phyloP scores from a whole-genome alignment of 2,113 vertebrate species.

The Oreocharis arfaki region DNA sequence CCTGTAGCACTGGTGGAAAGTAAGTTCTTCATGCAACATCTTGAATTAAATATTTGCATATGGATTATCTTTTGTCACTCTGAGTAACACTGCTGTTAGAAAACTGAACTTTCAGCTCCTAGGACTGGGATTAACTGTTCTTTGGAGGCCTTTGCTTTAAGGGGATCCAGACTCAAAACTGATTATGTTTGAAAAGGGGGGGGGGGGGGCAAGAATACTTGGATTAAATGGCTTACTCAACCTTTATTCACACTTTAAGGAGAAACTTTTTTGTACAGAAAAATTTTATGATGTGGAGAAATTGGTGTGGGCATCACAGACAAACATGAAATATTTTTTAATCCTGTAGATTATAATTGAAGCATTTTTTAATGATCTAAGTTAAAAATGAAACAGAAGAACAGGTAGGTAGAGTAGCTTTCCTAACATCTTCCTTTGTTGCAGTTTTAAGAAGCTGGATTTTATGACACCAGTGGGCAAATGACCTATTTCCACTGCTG shows the following conservation, averaged over 20 bases:
- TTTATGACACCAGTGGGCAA: neutral
- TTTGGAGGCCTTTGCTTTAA: neutral
- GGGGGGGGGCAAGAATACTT: neutral
- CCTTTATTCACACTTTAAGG: neutral
- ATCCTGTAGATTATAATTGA: neutral
- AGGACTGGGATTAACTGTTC: neutral
- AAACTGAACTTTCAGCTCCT: neutral
- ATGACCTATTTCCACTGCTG: neutral
- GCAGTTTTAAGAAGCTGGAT: neutral
- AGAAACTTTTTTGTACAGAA: neutral
- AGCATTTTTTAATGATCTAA: neutral
- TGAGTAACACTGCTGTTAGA: neutral
- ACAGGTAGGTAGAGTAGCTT: neutral
- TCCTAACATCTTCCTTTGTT: neutral
- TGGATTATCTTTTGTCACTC: slow-evolving; percentile 4
- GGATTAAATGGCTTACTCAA: neutral
- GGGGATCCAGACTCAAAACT: neutral
- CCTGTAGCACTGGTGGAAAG: neutral
- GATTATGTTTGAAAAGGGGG: neutral
- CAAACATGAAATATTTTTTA: neutral
- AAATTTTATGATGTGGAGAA: neutral
- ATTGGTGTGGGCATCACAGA: neutral
- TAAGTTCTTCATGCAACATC: neutral
- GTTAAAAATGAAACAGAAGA: neutral
- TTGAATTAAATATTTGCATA: neutral